Base-by-base conservation (phyloP, 2,113 vertebrate species). In the Urocynchramus pylzowi region DNA sequence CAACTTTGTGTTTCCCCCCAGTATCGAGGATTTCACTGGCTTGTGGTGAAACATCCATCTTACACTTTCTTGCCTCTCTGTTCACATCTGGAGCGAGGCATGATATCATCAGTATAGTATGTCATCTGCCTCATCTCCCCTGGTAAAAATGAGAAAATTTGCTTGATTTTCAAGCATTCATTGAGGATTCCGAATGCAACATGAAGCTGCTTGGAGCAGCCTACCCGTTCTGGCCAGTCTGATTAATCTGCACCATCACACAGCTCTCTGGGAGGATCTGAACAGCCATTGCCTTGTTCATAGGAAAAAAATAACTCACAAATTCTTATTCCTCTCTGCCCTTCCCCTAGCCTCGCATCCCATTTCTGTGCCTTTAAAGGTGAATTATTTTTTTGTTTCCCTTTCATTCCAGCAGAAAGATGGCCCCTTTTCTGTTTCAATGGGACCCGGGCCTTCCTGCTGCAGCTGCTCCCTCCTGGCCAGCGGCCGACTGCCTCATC, bases 321-420 rank as follows among this genome's bases (percentile, higher is more conserved):
- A 84, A 75, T 60, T 81, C 57, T 52, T 54, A 78, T 92, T 94
- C 65, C 44, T 78, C 37, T 92, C 49, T 71, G 69, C 18, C 45
- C 49, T 88, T 90, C 61, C 47, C 54, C 54, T 92, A 41, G 85
- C 27, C 52, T 84, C 0, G 0, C 81, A 73, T 84, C n/a, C 53
- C n/a, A 60, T 53, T 94, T 92, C 83, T 96, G 60, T 92, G 80
- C 30, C 41, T 90, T 71, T 81, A 94, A 96, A 92, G 88, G 96
- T 90, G 92, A 93, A 96, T 96, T 90, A 80, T 70, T 93, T 93
- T 93, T 94, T 56, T 94, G 91, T 85, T 81, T 78, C 83, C 76
- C n/a, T 95, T 97, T 96, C 91, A 95, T 84, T 94, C 56, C 73
- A 84, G 53, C 80, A 93, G 68, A 96, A 68, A 96, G 83, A 95